Percentiles rank a stretch among this genome's conserved stretches.
These are phyloP conservation scores for Corythornis madagascariensis DNA, from an alignment of 2,113 vertebrate genomes.

Conservation along the genomic window DNA sequence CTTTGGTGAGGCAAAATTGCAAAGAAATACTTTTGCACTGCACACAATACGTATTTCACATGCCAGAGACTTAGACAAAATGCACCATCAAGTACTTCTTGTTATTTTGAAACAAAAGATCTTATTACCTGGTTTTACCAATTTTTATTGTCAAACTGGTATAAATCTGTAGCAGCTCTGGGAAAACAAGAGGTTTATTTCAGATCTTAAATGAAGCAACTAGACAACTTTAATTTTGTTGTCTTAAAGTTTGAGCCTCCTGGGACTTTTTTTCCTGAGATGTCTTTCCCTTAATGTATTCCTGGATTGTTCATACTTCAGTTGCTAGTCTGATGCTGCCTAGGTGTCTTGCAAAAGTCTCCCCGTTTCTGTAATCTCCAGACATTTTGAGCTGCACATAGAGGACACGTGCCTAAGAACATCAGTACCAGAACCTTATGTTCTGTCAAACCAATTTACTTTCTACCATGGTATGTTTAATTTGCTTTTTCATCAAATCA, in stretches of 20 bases:
- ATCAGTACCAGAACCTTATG: constrained; percentile 65
- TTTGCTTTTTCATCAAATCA: constrained; percentile 80
- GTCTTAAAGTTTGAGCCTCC: background rate
- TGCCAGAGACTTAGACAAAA: background rate
- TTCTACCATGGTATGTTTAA: constrained; percentile 76
- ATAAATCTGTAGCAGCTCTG: background rate
- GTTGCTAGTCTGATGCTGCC: background rate
- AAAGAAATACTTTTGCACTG: background rate
- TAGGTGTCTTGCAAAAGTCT: background rate
- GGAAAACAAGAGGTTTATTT: background rate
- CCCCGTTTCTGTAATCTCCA: background rate
- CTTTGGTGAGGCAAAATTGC: background rate
- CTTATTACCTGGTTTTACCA: background rate
- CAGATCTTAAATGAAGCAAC: background rate
- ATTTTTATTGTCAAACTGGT: background rate
- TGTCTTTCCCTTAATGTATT: background rate
- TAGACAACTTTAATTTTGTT: background rate
- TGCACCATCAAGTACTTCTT: background rate
- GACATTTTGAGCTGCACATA: background rate
- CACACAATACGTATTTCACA: background rate
- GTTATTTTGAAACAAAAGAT: background rate
- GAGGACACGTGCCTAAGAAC: constrained; percentile 17
- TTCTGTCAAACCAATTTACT: constrained; percentile 70
- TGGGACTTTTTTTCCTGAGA: background rate
- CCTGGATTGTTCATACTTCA: background rate